phyloP scores from a whole-genome alignment of 2,888 invertebrate genomes.

The Matsumyia berberina region DNA sequence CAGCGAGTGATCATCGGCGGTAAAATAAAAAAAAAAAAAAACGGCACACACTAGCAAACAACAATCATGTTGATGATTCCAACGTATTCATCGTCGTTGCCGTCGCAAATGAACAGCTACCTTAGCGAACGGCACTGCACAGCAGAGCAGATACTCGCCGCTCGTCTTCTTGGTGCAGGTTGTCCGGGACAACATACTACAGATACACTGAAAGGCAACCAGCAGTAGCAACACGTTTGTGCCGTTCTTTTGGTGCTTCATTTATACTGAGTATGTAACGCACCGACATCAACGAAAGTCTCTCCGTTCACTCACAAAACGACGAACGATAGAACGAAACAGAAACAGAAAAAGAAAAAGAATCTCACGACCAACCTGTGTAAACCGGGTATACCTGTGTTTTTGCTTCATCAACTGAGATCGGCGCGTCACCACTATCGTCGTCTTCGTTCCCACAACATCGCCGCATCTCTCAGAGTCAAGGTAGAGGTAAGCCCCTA shows the following conservation, averaged over 20 bases:
- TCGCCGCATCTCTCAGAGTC: slow-evolving; percentile 82
- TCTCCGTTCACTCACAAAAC: slow-evolving; percentile 36
- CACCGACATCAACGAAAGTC: slow-evolving; percentile 30
- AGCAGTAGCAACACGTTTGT: slow-evolving; percentile 69
- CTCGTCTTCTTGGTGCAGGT: slow-evolving; percentile 73
- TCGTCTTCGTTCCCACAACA: slow-evolving; percentile 62
- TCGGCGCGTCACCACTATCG: slow-evolving; percentile 48
- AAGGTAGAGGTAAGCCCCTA: slow-evolving; percentile 83
- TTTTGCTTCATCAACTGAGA: slow-evolving; percentile 34
- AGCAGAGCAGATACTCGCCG: slow-evolving; percentile 44
- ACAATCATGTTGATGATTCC: slow-evolving; percentile 58
- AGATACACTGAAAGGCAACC: slow-evolving; percentile 34
- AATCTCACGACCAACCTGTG: slow-evolving; percentile 59
- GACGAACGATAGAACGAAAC: slow-evolving; percentile 56
- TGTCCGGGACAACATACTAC: slow-evolving; percentile 61
- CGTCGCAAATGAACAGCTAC: slow-evolving; percentile 84
- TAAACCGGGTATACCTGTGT: slow-evolving; percentile 72
- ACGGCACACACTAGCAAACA: slow-evolving; percentile 63
- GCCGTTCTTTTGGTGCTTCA: slow-evolving; percentile 75
- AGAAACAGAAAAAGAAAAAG: slow-evolving; percentile 44
- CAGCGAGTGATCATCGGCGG: slow-evolving; percentile 58
- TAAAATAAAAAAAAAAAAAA: slow-evolving; percentile 38
- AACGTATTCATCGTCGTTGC: slow-evolving; percentile 50
- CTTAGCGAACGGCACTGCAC: slow-evolving; percentile 78
- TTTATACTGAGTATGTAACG: slow-evolving; percentile 64